Evolutionary conservation across 2,888 invertebrate genomes (phyloP).

Genomic region (Elmis aenea): DNA sequence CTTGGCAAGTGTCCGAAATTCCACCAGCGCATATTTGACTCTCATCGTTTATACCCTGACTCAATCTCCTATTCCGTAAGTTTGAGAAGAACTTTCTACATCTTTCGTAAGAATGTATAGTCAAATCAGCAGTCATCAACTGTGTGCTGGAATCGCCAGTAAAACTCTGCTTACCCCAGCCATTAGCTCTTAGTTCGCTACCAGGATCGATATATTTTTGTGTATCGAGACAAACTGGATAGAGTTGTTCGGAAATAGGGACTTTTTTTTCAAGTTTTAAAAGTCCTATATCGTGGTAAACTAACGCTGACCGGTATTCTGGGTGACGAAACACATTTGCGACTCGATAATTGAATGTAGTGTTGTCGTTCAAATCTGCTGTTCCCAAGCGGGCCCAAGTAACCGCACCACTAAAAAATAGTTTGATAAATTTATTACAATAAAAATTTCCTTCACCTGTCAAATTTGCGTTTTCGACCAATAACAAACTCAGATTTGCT

Average conservation of each 20-base stretch:
- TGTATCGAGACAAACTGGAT: conserved; percentile 45
- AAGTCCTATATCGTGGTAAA: conserved; percentile 50
- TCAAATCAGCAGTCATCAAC: conserved; percentile 24
- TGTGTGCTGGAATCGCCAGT: conserved; percentile 15
- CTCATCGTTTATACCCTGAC: conserved; percentile 22
- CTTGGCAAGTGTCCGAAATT: conserved; percentile 30
- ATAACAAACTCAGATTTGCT: too few species aligned
- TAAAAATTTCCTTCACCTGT: too few species aligned
- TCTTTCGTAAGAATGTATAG: conserved; percentile 14
- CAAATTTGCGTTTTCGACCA: too few species aligned
- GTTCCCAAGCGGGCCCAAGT: conserved; percentile 29
- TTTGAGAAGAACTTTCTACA: conserved; percentile 17
- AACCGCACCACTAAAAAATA: conserved; percentile 11
- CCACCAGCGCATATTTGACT: conserved; percentile 31
- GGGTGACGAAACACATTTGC: conserved; percentile 38
- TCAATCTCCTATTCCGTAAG: conserved; percentile 7
- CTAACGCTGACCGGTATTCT: conserved; percentile 35
- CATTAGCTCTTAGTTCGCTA: conserved; percentile 21
- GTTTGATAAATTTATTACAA: too few species aligned
- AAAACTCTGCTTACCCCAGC: conserved; percentile 26
- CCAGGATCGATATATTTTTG: conserved; percentile 6
- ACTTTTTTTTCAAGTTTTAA: conserved; percentile 39
- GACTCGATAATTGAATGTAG: conserved; percentile 31
- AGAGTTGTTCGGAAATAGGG: conserved; percentile 33
- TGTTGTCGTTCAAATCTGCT: conserved; percentile 18